Evolutionary conservation across 2,888 invertebrate genomes (phyloP).

Genomic region (Anthophora plumipes): DNA sequence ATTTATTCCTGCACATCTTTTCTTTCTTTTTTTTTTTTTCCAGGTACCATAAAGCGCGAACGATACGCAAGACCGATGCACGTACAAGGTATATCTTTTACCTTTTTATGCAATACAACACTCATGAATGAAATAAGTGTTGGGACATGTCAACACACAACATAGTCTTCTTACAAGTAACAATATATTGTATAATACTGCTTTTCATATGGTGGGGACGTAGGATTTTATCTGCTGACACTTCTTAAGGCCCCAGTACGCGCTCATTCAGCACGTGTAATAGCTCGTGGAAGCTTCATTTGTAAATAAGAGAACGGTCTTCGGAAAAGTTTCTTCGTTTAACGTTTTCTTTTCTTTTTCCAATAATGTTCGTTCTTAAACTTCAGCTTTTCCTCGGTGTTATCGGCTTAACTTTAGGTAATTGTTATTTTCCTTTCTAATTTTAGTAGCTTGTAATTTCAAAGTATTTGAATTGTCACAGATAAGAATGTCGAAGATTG

Average conservation of each 20-base stretch:
- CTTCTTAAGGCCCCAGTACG: slow-evolving; percentile 55
- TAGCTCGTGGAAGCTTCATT: slow-evolving; percentile 27
- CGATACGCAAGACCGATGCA: background rate
- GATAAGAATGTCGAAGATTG: background rate
- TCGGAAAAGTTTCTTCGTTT: slow-evolving; percentile 9
- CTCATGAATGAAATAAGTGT: slow-evolving; percentile 47
- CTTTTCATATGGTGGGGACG: slow-evolving; percentile 64
- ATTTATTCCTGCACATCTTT: slow-evolving; percentile 8
- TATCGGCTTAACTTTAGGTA: slow-evolving; percentile 49
- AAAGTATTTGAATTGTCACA: background rate
- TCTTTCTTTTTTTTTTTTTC: background rate
- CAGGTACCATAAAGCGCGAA: slow-evolving; percentile 4
- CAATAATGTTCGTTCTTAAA: slow-evolving; percentile 36
- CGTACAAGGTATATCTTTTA: slow-evolving; percentile 4
- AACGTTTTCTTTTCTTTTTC: too few relatives aligned
- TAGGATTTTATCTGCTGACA: slow-evolving; percentile 54
- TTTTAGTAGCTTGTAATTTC: background rate
- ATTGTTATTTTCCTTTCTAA: slow-evolving; percentile 5
- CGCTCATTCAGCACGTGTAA: slow-evolving; percentile 43
- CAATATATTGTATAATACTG: slow-evolving; percentile 57
- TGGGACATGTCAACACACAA: slow-evolving; percentile 33
- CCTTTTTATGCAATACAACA: background rate
- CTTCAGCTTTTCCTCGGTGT: slow-evolving; percentile 20
- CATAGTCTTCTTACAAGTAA: slow-evolving; percentile 34
- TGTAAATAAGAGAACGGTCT: slow-evolving; percentile 16